A percentile compares a stretch with the other conserved stretches of the same genome.
Evolutionary conservation across 2,113 vertebrate genomes (phyloP).

Genomic region (Caloenas nicobarica): DNA sequence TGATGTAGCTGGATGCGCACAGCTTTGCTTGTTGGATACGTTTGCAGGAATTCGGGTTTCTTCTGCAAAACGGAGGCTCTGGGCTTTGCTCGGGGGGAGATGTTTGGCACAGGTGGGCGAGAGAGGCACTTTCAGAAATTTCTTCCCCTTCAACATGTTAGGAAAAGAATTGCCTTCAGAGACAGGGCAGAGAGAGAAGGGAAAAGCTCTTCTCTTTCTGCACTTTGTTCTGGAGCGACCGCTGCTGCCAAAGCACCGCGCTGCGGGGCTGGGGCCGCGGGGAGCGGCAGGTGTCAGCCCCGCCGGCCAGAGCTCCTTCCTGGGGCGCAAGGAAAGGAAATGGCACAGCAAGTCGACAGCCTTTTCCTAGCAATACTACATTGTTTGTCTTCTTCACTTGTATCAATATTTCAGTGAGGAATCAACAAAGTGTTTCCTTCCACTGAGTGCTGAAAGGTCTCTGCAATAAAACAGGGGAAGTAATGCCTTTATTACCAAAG

Average conservation of each 20-base stretch:
- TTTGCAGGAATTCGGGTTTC: background rate
- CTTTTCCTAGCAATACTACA: background rate
- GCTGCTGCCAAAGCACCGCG: background rate
- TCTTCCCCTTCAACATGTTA: background rate
- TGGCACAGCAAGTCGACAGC: background rate
- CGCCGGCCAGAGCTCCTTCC: background rate
- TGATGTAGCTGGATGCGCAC: background rate
- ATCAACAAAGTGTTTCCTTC: background rate
- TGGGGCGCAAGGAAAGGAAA: background rate
- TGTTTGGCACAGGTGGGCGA: accelerated
- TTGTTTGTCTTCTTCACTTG: background rate
- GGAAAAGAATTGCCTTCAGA: background rate
- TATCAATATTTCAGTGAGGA: background rate
- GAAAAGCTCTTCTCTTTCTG: background rate
- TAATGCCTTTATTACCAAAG: background rate
- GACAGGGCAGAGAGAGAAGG: background rate
- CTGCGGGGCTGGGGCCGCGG: background rate
- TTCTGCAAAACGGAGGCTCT: background rate
- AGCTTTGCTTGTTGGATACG: accelerated
- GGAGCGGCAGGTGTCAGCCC: background rate
- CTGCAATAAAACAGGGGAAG: background rate
- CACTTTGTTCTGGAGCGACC: background rate
- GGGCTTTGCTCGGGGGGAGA: background rate
- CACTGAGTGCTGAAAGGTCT: background rate
- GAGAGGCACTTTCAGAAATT: background rate